Base-by-base conservation (phyloP, 2,113 vertebrate species). In the Stictonetta naevosa region DNA sequence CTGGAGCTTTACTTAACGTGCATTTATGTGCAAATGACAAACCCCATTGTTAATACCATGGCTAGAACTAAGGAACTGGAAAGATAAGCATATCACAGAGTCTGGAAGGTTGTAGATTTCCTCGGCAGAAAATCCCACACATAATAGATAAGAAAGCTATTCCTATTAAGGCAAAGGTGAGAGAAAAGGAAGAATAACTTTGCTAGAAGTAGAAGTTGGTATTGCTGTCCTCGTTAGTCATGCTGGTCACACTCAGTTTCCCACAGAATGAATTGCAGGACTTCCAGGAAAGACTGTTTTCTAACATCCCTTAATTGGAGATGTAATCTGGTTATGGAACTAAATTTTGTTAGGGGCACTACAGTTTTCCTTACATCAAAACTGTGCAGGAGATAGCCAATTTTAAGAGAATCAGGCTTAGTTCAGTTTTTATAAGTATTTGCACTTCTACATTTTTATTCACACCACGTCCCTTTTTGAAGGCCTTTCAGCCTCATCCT, bases 121-220 rank as follows among this genome's bases (percentile, higher is more conserved):
- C 55, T 66, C 26, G 2, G n/a, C 72, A 82, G 86, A 96, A 90
- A 89, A 94, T 59, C 34, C 69, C 56, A 10, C 18, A 20, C 44
- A 81, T 93, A 73, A 82, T 10, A 80, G 95, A 93, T 96, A 64
- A 94, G 66, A 79, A 89, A 82, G 81, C 92, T 76, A 86, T 79
- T 95, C 81, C 79, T 83, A 15, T 60, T 78, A 48, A 5, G 83
- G 87, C 90, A 92, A 78, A 90, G 59, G 85, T 93, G 94, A 55
- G 58, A 94, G 90, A 86, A 93, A 96, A 94, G 79, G 93, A 96
- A 91, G 46, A 78, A 42, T 79, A 73, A 92, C 78, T 93, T 88
- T 34, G 55, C 84, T 88, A 60, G 82, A 46, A 77, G 91, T 87
- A 78, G 64, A 64, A 92, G 64, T 87, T 87, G 84, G 36, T 73